Percentiles rank a stretch among this genome's conserved stretches.
Conservation (phyloP, 2,113 vertebrate genomes). For the Tragelaphus buxtoni region DNA sequence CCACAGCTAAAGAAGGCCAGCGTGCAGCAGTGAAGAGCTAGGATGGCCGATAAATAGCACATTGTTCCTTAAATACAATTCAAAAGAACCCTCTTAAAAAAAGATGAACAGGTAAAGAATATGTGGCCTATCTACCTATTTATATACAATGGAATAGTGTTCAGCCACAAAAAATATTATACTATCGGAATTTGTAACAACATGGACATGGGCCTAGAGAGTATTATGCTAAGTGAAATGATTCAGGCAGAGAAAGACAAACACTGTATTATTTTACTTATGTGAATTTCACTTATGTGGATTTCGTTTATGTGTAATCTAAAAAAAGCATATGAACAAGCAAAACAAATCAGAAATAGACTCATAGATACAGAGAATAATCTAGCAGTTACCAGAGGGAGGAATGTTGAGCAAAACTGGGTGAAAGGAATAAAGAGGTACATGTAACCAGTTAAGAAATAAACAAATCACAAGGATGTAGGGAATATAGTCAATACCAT, state of each 20-base stretch:
- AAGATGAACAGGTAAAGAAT: background rate
- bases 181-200: background rate
- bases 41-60: background rate
- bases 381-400: background rate
- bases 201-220: background rate
- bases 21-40: background rate
- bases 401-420: background rate
- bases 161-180: background rate
- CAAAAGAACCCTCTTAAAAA: background rate
- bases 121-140: background rate
- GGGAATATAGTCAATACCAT: background rate
- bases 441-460: background rate
- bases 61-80: background rate
- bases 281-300: background rate
- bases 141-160: background rate
- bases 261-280: background rate
- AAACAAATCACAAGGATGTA: background rate
- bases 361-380: background rate
- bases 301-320: background rate
- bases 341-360: background rate
- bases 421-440: background rate
- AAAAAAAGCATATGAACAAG: background rate
- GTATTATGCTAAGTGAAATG: background rate
- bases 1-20: background rate
- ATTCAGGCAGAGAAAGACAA: background rate